Conservation (phyloP, 2,888 invertebrate genomes). For the Drosophila pullipes region DNA sequence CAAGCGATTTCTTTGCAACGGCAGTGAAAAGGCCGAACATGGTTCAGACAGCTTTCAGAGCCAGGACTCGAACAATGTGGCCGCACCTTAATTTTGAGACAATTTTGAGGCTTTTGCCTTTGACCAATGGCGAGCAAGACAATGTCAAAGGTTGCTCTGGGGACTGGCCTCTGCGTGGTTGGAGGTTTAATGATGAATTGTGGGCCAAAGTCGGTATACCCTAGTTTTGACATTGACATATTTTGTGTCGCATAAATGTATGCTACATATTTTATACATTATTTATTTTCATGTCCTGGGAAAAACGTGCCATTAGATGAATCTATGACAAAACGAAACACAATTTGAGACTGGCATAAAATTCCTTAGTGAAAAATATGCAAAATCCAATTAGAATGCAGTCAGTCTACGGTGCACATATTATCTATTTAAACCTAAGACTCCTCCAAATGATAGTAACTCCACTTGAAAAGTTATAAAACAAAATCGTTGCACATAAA, state of each 20-base stretch:
- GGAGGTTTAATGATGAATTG: slow-evolving; percentile 69
- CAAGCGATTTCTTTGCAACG: slow-evolving; percentile 55
- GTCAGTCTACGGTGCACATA: neutral
- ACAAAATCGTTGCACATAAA: slow-evolving; percentile 20
- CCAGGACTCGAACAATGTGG: slow-evolving; percentile 33
- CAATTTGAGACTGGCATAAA: slow-evolving; percentile 25
- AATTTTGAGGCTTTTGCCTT: slow-evolving; percentile 55
- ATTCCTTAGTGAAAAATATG: neutral
- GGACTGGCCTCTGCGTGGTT: slow-evolving; percentile 34
- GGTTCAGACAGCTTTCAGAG: slow-evolving; percentile 35
- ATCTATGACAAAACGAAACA: slow-evolving; percentile 38
- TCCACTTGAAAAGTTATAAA: neutral
- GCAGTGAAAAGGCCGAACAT: slow-evolving; percentile 29
- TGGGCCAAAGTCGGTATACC: slow-evolving; percentile 60
- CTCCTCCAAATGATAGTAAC: neutral
- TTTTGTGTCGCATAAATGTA: slow-evolving; percentile 71
- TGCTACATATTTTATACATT: slow-evolving; percentile 62
- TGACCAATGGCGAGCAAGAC: slow-evolving; percentile 48
- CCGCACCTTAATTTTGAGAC: slow-evolving; percentile 71
- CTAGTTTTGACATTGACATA: slow-evolving; percentile 76
- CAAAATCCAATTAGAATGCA: neutral
- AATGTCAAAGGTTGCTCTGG: slow-evolving; percentile 58
- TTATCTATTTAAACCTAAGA: neutral
- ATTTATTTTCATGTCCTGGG: slow-evolving; percentile 47
- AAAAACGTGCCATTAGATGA: slow-evolving; percentile 18